These are phyloP conservation scores for Ophthalmotilapia sp. DNA, from an alignment of 2,113 vertebrate genomes.

Conservation along the genomic window DNA sequence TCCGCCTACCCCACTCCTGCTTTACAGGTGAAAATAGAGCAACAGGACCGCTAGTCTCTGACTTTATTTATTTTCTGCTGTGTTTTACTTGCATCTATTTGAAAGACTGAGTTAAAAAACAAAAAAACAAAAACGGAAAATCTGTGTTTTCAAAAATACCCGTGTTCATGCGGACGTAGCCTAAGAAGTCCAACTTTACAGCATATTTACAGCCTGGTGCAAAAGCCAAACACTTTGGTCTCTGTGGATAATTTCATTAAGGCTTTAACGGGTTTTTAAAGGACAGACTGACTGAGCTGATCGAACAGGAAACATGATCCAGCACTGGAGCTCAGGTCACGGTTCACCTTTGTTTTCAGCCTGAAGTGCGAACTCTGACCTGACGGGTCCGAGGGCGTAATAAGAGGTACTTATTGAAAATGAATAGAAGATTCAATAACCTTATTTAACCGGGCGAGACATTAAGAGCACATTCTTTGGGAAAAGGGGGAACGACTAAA, in stretches of 20 bases:
- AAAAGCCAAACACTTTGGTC: background rate
- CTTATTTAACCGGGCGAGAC: fast-evolving
- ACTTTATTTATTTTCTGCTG: no score
- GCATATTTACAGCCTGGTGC: background rate
- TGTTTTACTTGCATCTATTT: no score
- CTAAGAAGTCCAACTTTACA: background rate
- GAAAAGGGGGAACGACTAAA: background rate
- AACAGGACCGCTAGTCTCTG: no score
- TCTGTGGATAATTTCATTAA: background rate
- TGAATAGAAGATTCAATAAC: background rate
- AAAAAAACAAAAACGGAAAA: background rate
- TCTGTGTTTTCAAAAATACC: background rate
- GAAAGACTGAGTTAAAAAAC: background rate
- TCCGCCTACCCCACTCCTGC: no score
- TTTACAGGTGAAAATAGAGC: no score
- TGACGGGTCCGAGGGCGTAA: background rate
- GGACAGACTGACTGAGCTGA: fast-evolving
- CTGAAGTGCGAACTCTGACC: background rate
- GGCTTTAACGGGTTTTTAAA: background rate
- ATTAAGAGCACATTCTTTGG: fast-evolving
- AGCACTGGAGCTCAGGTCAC: background rate
- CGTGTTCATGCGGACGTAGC: fast-evolving
- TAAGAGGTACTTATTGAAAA: background rate
- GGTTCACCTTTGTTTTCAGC: background rate
- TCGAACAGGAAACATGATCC: background rate